A percentile compares a stretch with the other conserved stretches of the same genome.
Conservation (phyloP, 1,140 invertebrate genomes). For the Musca vetustissima region DNA sequence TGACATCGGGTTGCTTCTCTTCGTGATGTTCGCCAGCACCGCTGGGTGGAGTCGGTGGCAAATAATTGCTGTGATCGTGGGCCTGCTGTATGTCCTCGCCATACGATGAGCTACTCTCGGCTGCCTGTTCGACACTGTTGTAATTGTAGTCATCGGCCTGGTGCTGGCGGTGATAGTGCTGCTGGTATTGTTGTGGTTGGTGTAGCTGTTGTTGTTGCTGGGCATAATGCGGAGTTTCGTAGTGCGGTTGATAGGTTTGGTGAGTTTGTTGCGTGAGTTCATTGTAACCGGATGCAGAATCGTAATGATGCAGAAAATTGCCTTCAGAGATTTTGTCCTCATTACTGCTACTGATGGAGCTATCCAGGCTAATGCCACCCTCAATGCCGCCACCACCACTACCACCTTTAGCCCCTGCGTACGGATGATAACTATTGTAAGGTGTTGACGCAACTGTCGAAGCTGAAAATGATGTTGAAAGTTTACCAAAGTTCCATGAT, state of each 20-base stretch:
- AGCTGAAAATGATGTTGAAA: conserved; percentile 17
- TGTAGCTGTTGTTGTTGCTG: not conserved
- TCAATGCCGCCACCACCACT: not conserved
- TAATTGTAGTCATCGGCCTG: conserved; percentile 34
- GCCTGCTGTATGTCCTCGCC: conserved; percentile 23
- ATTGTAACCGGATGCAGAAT: conserved; percentile 31
- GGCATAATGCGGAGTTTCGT: not conserved
- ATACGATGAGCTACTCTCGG: conserved; percentile 27
- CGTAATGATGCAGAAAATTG: conserved; percentile 48
- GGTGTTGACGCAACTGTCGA: conserved; percentile 4
- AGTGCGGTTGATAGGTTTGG: conserved; percentile 32
- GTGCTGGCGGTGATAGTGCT: conserved; percentile 34
- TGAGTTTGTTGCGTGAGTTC: conserved; percentile 29
- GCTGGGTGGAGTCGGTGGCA: conserved; percentile 14
- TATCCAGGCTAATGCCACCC: not conserved
- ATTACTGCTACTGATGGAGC: conserved; percentile 12
- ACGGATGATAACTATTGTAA: not conserved
- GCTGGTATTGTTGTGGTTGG: too few relatives aligned
- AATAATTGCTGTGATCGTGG: conserved; percentile 29
- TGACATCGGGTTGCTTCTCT: conserved; percentile 60
- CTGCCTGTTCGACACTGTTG: conserved; percentile 35
- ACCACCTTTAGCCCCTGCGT: not conserved
- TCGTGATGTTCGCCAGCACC: not conserved
- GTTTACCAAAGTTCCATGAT: conserved; percentile 21
- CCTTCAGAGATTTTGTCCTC: conserved; percentile 50